phyloP scores from a whole-genome alignment of 2,797 vertebrate species.

The Apodemus agrarius region DNA sequence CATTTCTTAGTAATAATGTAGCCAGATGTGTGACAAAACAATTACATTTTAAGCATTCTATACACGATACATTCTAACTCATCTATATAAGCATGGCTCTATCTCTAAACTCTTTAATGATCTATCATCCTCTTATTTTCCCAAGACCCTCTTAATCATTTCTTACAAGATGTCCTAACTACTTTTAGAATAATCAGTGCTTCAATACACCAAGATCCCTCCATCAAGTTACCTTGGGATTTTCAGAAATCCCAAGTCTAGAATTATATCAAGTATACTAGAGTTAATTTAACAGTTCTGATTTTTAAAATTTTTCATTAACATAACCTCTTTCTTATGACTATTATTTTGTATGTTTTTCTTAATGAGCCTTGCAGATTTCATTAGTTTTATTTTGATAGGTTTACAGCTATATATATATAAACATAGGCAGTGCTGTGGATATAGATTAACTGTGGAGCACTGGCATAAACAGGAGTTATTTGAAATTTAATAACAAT shows the following conservation, averaged over 20 bases:
- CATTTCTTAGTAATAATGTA: not conserved
- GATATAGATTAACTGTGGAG: not conserved
- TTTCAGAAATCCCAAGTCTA: not conserved
- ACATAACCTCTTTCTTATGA: not conserved
- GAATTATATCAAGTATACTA: conserved; percentile 38
- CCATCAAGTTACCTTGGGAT: conserved; percentile 14
- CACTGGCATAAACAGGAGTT: not conserved
- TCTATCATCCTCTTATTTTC: conserved; percentile 1
- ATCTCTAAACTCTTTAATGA: conserved; percentile 7
- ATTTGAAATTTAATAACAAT: conserved; percentile 46
- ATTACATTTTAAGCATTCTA: conserved; percentile 18
- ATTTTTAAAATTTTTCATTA: conserved; percentile 34
- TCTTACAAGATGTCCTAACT: not conserved
- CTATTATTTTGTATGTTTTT: not conserved
- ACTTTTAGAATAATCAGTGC: not conserved
- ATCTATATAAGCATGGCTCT: not conserved
- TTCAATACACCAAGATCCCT: conserved; percentile 11
- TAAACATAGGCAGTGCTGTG: not conserved
- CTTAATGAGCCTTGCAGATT: not conserved
- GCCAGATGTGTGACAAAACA: not conserved
- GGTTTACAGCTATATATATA: conserved; percentile 4
- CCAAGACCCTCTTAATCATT: conserved; percentile 12
- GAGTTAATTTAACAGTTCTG: not conserved
- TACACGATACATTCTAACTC: not conserved
- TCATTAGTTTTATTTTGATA: conserved; percentile 48